Evolutionary conservation across 1,140 invertebrate genomes (phyloP), one percentile per base, ranked within the genome.

Genomic region (Chrysopa pallens): DNA sequence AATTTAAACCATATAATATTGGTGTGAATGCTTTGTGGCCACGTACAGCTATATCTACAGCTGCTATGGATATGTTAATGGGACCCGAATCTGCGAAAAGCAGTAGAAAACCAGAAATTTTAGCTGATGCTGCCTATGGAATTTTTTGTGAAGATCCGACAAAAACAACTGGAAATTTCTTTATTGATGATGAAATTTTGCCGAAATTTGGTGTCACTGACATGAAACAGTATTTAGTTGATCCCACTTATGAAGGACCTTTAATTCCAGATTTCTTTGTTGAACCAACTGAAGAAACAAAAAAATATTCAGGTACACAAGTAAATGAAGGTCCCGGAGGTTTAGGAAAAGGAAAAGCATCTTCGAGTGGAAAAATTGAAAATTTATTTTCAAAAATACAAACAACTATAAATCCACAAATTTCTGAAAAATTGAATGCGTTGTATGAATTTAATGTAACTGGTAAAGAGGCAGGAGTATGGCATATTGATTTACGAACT

Each of bases 1-100:
- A 98, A 66, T 85, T 96, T 47, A 78, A 73, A 52, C 61, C 69
- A 8, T 70, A 80, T 43, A 79, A 80, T 39, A 83, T 99, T 49
- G 91, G 82, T 35, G 92, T 98, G 0, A 99, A 99, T 68, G 89
- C 93, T 4, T 65, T 99, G 0, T 99, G 95, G 95, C 94, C 94
- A 1, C 78, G 72, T 60, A 96, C 91, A 56, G 91, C 84, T 7
- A 95, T 98, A 55, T 75, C 80, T 44, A 98, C 94, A 1, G 92
- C 94, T 17, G 95, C 95, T 1, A 91, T 97, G 64, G 84, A 94
- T 57, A 96, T 98, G 92, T 61, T 98, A 38, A 77, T 73, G 1
- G 84, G 85, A 3, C 62, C 72, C 4, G 74, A 75, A 4, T 72
- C 73, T 0, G 55, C 51, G 4, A 55, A 60, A 54, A 66, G 71